Evolutionary conservation across 2,113 vertebrate genomes (phyloP).

Genomic region (Microcebus jonahi): DNA sequence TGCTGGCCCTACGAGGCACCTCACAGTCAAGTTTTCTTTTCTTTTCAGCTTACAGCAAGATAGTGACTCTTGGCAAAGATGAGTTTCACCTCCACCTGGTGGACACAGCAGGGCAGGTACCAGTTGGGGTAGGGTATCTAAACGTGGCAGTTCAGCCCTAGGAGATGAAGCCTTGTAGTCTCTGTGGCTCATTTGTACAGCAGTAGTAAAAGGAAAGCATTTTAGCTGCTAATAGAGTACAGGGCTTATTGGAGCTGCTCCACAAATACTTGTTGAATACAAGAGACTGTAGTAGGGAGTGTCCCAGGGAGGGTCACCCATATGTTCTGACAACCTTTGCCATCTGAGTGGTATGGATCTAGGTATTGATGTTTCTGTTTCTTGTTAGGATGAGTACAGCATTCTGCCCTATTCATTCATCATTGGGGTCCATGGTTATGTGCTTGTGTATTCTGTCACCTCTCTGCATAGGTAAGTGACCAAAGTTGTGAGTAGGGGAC

Average conservation of each 20-base stretch:
- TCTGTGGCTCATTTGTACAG: not conserved
- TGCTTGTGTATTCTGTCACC: conserved; percentile 91
- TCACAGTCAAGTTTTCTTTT: conserved; percentile 56
- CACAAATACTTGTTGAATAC: conserved; percentile 38
- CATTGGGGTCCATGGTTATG: conserved; percentile 90
- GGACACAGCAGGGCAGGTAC: conserved; percentile 92
- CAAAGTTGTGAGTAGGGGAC: not conserved
- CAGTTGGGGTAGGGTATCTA: not conserved
- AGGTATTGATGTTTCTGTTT: conserved; percentile 16
- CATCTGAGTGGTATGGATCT: not conserved
- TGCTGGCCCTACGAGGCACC: not conserved
- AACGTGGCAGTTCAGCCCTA: not conserved
- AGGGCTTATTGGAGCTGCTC: not conserved
- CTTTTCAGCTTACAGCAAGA: conserved; percentile 89
- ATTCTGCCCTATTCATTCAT: conserved; percentile 92
- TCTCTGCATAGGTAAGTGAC: conserved; percentile 89
- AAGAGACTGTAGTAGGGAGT: not conserved
- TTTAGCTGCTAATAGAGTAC: conserved; percentile 25
- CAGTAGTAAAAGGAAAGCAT: not conserved
- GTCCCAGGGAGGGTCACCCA: not conserved
- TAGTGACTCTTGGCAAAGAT: conserved; percentile 88
- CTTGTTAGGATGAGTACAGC: conserved; percentile 90
- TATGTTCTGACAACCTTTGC: not conserved
- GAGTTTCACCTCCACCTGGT: conserved; percentile 93
- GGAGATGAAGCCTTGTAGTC: not conserved